Percentiles rank a stretch among this genome's conserved stretches.
Conservation (phyloP, 1,140 invertebrate genomes). For the Nylanderia fulva region DNA sequence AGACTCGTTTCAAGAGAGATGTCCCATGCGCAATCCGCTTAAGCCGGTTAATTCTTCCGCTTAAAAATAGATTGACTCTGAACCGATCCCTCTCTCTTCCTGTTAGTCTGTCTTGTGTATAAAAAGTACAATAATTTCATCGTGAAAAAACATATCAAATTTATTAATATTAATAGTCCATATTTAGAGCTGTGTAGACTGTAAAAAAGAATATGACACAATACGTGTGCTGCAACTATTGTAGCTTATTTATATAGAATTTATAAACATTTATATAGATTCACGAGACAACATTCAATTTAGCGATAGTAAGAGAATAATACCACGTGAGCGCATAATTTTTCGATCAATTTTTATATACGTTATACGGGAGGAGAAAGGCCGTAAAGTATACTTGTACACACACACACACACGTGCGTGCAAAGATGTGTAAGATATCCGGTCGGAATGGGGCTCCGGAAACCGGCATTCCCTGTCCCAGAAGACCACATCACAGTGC, state of each 20-base stretch:
- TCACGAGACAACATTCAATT: slow-evolving; percentile 3
- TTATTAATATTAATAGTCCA: no score
- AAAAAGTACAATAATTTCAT: slow-evolving; percentile 7
- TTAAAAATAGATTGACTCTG: slow-evolving; percentile 16
- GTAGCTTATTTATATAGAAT: neutral
- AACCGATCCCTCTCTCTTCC: neutral
- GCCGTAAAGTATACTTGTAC: neutral
- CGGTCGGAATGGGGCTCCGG: slow-evolving; percentile 61
- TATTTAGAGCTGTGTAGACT: no score
- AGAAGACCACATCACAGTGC: slow-evolving; percentile 71
- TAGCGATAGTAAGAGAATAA: neutral
- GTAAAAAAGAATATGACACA: neutral
- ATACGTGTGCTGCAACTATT: no score
- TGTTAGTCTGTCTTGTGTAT: neutral
- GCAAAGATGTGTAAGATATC: slow-evolving; percentile 65
- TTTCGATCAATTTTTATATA: slow-evolving; percentile 51
- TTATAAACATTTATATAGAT: slow-evolving; percentile 1
- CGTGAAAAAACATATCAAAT: neutral
- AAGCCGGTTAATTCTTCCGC: neutral
- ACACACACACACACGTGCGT: neutral
- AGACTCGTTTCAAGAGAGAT: slow-evolving; percentile 24
- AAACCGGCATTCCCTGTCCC: slow-evolving; percentile 53
- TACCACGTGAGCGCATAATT: neutral
- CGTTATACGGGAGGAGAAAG: slow-evolving; percentile 35
- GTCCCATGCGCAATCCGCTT: slow-evolving; percentile 2